Evolutionary conservation across 2,797 vertebrate species (phyloP), one percentile per base, ranked within the genome.

Genomic region (Triplophysa bombifrons): DNA sequence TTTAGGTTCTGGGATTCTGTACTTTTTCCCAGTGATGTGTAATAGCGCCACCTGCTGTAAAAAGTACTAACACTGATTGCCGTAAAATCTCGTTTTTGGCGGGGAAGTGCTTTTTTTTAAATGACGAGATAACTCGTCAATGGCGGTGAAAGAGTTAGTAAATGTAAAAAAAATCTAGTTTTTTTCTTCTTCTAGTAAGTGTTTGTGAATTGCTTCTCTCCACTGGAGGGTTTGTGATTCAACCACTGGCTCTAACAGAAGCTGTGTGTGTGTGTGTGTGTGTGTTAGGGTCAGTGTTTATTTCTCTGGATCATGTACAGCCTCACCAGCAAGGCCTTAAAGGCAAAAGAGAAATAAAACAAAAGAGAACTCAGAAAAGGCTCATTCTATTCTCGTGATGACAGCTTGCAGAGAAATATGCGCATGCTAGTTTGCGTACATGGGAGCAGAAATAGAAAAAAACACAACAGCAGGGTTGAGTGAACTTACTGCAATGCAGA

Each of bases 231-330:
- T 50, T 77, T 68, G 41, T 77, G 41, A 68, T 66, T 44, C 61
- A 55, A 66, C 66, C 30, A 22, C 4, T 22, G n/a, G 12, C n/a
- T 48, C 12, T 46, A 56, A 68, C 64, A 53, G 68, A 79, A 76
- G 34, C 27, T 63, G 13, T 51, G 50, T 51, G 10, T 67, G 48
- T 63, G 13, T 51, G 50, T 51, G 10, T 74, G 56, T 22, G 22
- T 82, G 55, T 53, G 7, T 72, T 13, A 55, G 14, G 30, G 66
- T 66, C 9, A 27, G 55, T 48, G 46, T 66, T 10, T 56, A 66
- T 17, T 55, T 48, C 2, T 76, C 78, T 83, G 48, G 78, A 76
- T 80, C 63, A 72, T 68, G 68, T 83, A 76, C 72, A 63, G 22
- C 38, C 38, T 70, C 50, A 58, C 30, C 30, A 30, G 68, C 7